Evolutionary conservation across 64 coral and sea anemone species (phyloP), one percentile per base, ranked within the genome.

Genomic region (Pocillopora verrucosa): DNA sequence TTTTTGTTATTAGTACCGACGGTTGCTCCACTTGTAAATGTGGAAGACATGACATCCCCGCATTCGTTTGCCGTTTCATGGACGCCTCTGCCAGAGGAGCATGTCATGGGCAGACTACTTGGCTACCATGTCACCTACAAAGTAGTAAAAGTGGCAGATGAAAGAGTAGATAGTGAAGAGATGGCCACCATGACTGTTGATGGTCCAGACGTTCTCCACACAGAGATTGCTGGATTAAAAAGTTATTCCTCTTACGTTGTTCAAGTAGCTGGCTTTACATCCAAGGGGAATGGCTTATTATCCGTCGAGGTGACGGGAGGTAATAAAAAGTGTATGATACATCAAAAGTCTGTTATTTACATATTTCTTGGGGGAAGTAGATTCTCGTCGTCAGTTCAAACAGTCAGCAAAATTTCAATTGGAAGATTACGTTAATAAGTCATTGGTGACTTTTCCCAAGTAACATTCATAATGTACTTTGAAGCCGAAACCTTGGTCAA

Each of bases 91-190:
- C 85, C 67, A 36, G 25, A 35, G 7, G 85, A 74, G 16, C 12
- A 87, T 22, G 38, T 11, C 2, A 34, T 36, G 34, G 85, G 85
- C 26, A 56, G n/a, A 34, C 34, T 87, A 1, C 65, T 74, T 12
- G 85, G 85, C 45, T 87, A 87, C 25, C 85, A 58, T 25, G 34
- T 87, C 36, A 87, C 56, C 4, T 87, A 75, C 68, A 72, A 73
- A 36, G 51, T 45, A 25, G 16, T 81, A 24, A 81, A 81, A 63
- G 13, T 22, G 14, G 79, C 56, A 0, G 56, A 81, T 35, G 16
- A 74, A 59, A 20, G 57, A 24, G 30, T 74, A 19, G 67, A 73
- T 51, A 16, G 2, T 10, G 13, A 22, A 30, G 25, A 6, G 65
- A 26, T 22, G 17, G 17, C 36, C 38, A 61, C 9, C 6, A 1